Conservation (phyloP, 2,113 vertebrate genomes). For the Varanus komodoensis region DNA sequence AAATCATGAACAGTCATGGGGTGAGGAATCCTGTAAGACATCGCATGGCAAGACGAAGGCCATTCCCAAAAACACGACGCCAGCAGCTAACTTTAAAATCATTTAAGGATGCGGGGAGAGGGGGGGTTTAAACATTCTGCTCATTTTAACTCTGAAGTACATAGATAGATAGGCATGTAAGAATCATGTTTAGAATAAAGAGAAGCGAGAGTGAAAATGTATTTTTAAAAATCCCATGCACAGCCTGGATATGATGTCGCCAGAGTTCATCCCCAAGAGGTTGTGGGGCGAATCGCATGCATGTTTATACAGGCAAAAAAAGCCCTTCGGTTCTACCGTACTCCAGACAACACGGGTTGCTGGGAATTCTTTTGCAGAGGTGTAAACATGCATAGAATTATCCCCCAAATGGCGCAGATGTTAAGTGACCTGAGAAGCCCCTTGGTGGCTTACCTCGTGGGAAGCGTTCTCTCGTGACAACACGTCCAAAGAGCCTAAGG, state of each 20-base stretch:
- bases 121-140: too few relatives aligned
- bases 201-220: neutral
- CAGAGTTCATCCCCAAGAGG: neutral
- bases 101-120: neutral
- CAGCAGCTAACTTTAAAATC: conserved; percentile 59
- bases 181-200: conserved; percentile 44
- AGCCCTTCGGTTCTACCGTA: too few relatives aligned
- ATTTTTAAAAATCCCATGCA: too few relatives aligned
- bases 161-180: conserved; percentile 39
- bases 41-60: conserved; percentile 44
- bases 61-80: conserved; percentile 67
- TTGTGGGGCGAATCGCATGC: neutral
- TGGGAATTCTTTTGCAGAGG: too few relatives aligned
- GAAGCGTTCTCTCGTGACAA: neutral
- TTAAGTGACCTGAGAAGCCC: neutral
- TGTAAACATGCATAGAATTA: too few relatives aligned
- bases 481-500: neutral
- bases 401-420: too few relatives aligned
- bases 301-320: too few relatives aligned
- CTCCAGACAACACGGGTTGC: too few relatives aligned
- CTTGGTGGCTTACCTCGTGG: neutral
- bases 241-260: neutral
- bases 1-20: conserved; percentile 49
- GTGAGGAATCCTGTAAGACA: conserved; percentile 41
- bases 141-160: neutral